These are phyloP conservation scores for Epinephelus moara DNA, from an alignment of 2,113 vertebrate species.

Conservation along the genomic window DNA sequence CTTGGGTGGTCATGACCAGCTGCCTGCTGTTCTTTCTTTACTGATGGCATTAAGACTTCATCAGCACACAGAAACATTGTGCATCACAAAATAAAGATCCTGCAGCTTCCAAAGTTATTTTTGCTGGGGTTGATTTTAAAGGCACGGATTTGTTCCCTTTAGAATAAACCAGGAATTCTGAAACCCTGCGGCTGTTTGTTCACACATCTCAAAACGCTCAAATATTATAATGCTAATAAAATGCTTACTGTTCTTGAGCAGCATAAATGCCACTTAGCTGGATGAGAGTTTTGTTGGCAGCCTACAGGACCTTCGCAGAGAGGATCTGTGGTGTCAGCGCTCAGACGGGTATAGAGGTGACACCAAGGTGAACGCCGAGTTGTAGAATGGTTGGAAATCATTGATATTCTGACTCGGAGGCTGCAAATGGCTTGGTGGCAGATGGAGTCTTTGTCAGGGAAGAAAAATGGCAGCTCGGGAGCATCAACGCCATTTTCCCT, in stretches of 20 bases:
- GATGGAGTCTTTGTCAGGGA: slow-evolving; percentile 98
- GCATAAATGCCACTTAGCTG: slow-evolving; percentile 78
- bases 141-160: neutral
- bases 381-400: slow-evolving; percentile 92
- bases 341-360: slow-evolving; percentile 88
- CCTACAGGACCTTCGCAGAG: slow-evolving; percentile 59
- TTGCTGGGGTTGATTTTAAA: neutral
- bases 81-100: slow-evolving; percentile 5
- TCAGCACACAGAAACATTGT: slow-evolving; percentile 27
- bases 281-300: slow-evolving; percentile 69
- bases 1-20: slow-evolving; percentile 70
- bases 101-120: neutral
- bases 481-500: slow-evolving; percentile 85
- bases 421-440: slow-evolving; percentile 95
- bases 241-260: slow-evolving; percentile 58
- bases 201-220: slow-evolving; percentile 26
- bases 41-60: slow-evolving; percentile 29
- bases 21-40: slow-evolving; percentile 70
- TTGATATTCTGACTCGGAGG: slow-evolving; percentile 96
- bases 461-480: slow-evolving; percentile 95
- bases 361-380: slow-evolving; percentile 92
- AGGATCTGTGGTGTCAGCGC: slow-evolving; percentile 85
- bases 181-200: slow-evolving; percentile 19
- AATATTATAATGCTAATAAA: slow-evolving; percentile 75
- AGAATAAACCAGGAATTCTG: neutral